Evolutionary conservation across 1,140 invertebrate species (phyloP).

Genomic region (Sogatella furcifera): DNA sequence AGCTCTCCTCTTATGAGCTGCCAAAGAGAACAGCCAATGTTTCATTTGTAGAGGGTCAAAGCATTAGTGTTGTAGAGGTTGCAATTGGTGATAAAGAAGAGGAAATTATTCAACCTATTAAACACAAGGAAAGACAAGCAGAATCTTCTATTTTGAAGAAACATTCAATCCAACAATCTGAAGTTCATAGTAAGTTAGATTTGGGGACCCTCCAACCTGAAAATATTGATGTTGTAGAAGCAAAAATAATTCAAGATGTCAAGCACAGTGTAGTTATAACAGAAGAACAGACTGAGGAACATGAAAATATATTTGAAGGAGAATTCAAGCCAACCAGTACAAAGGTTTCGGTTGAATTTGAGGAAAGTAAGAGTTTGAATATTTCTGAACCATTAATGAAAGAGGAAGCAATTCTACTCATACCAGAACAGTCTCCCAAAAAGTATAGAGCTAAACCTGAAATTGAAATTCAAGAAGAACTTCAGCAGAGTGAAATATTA

Average conservation of each 20-base stretch:
- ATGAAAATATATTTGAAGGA: slow-evolving; percentile 31
- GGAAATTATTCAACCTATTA: slow-evolving; percentile 20
- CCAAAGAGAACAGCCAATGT: slow-evolving; percentile 27
- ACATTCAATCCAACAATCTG: slow-evolving; percentile 31
- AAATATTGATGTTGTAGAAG: slow-evolving; percentile 18
- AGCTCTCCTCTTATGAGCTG: slow-evolving; percentile 20
- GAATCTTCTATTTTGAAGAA: slow-evolving; percentile 25
- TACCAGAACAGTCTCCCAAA: slow-evolving; percentile 3
- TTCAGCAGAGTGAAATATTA: slow-evolving; percentile 22
- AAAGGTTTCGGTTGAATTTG: slow-evolving; percentile 28
- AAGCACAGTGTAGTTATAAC: slow-evolving; percentile 31
- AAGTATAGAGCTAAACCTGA: slow-evolving; percentile 15
- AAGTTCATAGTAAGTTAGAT: slow-evolving; percentile 17
- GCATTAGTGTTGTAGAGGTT: slow-evolving; percentile 20
- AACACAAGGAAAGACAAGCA: slow-evolving; percentile 28
- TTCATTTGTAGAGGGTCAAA: slow-evolving; percentile 23
- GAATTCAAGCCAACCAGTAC: slow-evolving; percentile 28
- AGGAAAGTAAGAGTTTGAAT: slow-evolving; percentile 30
- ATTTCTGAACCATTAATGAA: slow-evolving; percentile 25
- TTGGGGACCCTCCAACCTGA: slow-evolving; percentile 19
- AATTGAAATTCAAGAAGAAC: slow-evolving; percentile 20
- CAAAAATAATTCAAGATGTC: slow-evolving; percentile 25
- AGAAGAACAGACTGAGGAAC: slow-evolving; percentile 34
- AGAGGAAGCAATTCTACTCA: slow-evolving; percentile 24
- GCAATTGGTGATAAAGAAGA: slow-evolving; percentile 31